Evolutionary conservation across 2,888 invertebrate species (phyloP).

Genomic region (Agapostemon virescens): DNA sequence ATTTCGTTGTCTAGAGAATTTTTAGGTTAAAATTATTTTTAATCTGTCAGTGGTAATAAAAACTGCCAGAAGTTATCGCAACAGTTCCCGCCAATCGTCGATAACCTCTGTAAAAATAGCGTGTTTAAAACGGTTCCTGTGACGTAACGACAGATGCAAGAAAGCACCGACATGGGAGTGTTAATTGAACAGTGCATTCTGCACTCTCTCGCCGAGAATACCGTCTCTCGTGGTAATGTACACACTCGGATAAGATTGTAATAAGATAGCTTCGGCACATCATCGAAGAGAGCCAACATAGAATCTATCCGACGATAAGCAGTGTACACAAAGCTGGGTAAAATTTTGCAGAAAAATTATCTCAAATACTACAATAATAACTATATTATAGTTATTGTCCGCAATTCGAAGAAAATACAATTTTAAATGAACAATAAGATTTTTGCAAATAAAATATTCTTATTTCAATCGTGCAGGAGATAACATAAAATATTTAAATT

Average conservation of each 20-base stretch:
- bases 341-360: too few relatives aligned
- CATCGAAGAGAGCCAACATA: slow-evolving; percentile 1
- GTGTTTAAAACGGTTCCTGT: not conserved
- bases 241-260: slow-evolving; percentile 28
- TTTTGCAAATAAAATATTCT: too few relatives aligned
- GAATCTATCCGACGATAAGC: slow-evolving; percentile 13
- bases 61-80: not conserved
- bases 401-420: too few relatives aligned
- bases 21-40: not conserved
- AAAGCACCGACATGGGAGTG: not conserved
- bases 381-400: too few relatives aligned
- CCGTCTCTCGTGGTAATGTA: not conserved
- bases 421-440: too few relatives aligned
- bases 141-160: slow-evolving; percentile 2
- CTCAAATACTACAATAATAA: too few relatives aligned
- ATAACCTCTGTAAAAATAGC: slow-evolving; percentile 7
- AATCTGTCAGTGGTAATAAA: not conserved
- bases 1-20: not conserved
- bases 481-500: too few relatives aligned
- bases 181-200: slow-evolving; percentile 11
- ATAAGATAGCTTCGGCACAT: slow-evolving; percentile 25
- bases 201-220: slow-evolving; percentile 8
- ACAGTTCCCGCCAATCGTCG: not conserved
- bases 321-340: too few relatives aligned
- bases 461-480: too few relatives aligned